Evolutionary conservation across 2,113 vertebrate genomes (phyloP).

Genomic region (Notarius lentiginosus): DNA sequence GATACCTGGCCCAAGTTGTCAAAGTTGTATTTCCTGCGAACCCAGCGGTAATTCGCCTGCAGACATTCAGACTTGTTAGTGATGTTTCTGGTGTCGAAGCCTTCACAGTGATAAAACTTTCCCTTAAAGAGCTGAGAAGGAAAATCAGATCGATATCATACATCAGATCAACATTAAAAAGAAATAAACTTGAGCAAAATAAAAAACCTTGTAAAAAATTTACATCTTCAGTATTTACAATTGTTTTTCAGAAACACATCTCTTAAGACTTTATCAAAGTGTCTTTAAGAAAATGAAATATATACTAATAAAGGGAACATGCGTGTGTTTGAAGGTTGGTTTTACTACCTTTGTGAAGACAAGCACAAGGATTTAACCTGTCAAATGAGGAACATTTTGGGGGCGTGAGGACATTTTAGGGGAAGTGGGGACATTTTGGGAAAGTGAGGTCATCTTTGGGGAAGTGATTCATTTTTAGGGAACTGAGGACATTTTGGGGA

Average conservation of each 20-base stretch:
- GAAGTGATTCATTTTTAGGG: too few species aligned
- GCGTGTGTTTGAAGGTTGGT: background rate
- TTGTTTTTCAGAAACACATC: background rate
- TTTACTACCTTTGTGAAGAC: background rate
- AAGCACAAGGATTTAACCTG: background rate
- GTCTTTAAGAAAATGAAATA: background rate
- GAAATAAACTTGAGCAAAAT: background rate
- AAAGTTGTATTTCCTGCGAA: conserved; percentile 93
- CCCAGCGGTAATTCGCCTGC: conserved; percentile 81
- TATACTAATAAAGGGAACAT: background rate
- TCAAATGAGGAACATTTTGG: background rate
- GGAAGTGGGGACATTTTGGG: background rate
- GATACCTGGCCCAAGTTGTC: conserved; percentile 96
- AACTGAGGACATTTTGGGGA: background rate
- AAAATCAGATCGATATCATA: conserved; percentile 12
- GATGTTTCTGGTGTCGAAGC: conserved; percentile 83
- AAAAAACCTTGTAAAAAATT: background rate
- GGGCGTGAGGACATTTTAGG: background rate
- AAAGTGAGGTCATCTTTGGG: background rate
- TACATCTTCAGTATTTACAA: background rate
- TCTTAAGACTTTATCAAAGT: background rate
- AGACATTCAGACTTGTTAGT: conserved; percentile 86
- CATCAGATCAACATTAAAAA: background rate
- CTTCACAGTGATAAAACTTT: conserved; percentile 94
- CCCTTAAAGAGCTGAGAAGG: conserved; percentile 90